A percentile compares a stretch with the other conserved stretches of the same genome.
Evolutionary conservation across 2,888 invertebrate species (phyloP).

Genomic region (Heliothis peltigera): DNA sequence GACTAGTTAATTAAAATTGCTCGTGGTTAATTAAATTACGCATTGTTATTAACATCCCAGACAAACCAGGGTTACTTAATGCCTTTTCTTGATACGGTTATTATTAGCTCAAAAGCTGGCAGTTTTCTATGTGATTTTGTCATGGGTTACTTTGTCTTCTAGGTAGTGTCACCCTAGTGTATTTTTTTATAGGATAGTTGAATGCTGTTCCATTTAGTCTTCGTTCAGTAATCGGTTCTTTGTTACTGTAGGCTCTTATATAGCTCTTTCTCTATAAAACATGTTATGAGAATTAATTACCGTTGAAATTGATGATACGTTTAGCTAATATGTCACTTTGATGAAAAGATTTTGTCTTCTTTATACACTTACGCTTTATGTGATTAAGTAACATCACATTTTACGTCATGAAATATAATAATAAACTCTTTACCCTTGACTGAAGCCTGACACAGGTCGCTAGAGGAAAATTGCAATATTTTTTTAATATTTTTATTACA

Average conservation of each 20-base stretch:
- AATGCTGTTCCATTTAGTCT: too few relatives aligned
- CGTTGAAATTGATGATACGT: not conserved
- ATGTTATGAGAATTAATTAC: too few relatives aligned
- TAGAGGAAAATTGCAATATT: constrained; percentile 68
- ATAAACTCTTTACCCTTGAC: constrained; percentile 26
- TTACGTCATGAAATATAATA: constrained; percentile 4
- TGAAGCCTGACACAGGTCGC: constrained; percentile 35
- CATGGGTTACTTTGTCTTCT: too few relatives aligned
- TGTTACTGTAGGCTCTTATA: too few relatives aligned
- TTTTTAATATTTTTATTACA: constrained; percentile 68
- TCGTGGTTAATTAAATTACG: constrained; percentile 50
- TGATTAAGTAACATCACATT: not conserved
- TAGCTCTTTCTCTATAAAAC: too few relatives aligned
- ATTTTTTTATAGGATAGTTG: too few relatives aligned
- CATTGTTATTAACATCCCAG: constrained; percentile 31
- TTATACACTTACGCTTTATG: not conserved
- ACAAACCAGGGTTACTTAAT: constrained; percentile 15
- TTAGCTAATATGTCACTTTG: too few relatives aligned
- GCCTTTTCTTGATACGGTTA: constrained; percentile 18
- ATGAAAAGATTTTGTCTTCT: too few relatives aligned
- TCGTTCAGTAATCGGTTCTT: too few relatives aligned
- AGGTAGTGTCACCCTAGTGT: too few relatives aligned
- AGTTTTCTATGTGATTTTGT: not conserved
- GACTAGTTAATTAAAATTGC: constrained; percentile 50
- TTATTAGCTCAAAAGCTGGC: constrained; percentile 5